Base-by-base conservation (phyloP, 2,797 vertebrate species). In the Acanthiza pusilla region DNA sequence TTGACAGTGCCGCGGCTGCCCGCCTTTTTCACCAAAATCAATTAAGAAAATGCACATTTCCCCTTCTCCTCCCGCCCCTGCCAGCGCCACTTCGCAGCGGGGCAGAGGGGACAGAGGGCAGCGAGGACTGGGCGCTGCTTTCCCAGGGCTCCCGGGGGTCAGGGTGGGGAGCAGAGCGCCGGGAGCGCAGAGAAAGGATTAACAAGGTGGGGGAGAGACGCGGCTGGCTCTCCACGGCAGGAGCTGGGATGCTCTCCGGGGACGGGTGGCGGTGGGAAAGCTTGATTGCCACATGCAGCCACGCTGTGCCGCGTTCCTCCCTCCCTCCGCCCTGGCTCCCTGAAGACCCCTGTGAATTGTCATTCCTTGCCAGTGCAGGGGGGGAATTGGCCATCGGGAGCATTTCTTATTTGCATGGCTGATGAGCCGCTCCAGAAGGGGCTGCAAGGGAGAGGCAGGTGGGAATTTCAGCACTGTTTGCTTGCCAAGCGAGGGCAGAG, bases 201-300 rank as follows among this genome's bases (percentile, higher is more conserved):
- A 96, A 81, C 36, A 36, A 89, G 60, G 86, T 72, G 85, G 83
- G 76, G 91, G 60, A 94, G 72, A 89, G 81, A 96, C 42, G 94
- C 94, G 2, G 67, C 95, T 55, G 84, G 88, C 79, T 77, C 84
- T 42, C 27, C 30, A 14, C 92, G 61, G 10, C 94, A 79, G 83
- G 92, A 96, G 94, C 42, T 0, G 71, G 30, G 88, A 85, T 34
- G 89, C 77, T 97, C 97, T 93, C 96, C 1, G 10, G 95, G 94
- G 96, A 80, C 11, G 16, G 26, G 29, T 26, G 45, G 96, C 79
- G 82, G 95, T 96, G 97, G 96, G 96, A 97, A 97, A 97, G 96
- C 94, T 93, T 97, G 96, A 95, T 96, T 96, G 96, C 92, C 93
- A 85, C 92, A 71, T 7, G 72, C 87, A 96, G 94, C 95, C 94